phyloP scores from a whole-genome alignment of 53 echinoderm and acorn worm species.

The Holothuria leucospilota region DNA sequence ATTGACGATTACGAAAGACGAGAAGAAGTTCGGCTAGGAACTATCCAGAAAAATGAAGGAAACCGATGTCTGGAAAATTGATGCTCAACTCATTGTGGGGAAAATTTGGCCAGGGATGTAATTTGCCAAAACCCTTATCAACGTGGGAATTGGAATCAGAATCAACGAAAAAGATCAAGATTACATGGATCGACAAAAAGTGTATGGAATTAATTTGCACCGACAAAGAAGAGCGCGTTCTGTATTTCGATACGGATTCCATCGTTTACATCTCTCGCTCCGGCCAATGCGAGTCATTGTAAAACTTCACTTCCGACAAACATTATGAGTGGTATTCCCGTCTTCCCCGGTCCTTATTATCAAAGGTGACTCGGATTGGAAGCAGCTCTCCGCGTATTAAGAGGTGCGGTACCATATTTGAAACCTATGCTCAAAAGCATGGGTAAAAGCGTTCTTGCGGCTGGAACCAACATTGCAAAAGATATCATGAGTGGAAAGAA shows the following conservation, averaged over 20 bases:
- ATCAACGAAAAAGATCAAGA: background rate
- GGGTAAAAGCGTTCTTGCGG: slow-evolving; percentile 27
- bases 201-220: background rate
- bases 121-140: background rate
- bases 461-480: slow-evolving; percentile 45
- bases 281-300: slow-evolving; percentile 17
- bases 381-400: too few relatives aligned
- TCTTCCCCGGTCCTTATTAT: background rate
- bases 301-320: slow-evolving; percentile 75
- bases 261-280: slow-evolving; percentile 49
- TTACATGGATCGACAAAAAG: background rate
- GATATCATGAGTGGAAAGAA: too few relatives aligned
- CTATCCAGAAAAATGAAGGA: slow-evolving; percentile 53
- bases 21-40: slow-evolving; percentile 58
- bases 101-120: slow-evolving; percentile 55
- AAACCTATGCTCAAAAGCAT: slow-evolving; percentile 46
- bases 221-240: slow-evolving; percentile 22
- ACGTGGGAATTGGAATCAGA: background rate
- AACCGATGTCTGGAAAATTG: slow-evolving; percentile 58
- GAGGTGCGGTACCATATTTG: too few relatives aligned
- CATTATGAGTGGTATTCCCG: background rate
- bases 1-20: slow-evolving; percentile 44
- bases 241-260: too few relatives aligned
- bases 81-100: slow-evolving; percentile 69
- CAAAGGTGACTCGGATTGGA: slow-evolving; percentile 41